Conservation (phyloP, 2,888 invertebrate species). For the Drosophila prolongata region DNA sequence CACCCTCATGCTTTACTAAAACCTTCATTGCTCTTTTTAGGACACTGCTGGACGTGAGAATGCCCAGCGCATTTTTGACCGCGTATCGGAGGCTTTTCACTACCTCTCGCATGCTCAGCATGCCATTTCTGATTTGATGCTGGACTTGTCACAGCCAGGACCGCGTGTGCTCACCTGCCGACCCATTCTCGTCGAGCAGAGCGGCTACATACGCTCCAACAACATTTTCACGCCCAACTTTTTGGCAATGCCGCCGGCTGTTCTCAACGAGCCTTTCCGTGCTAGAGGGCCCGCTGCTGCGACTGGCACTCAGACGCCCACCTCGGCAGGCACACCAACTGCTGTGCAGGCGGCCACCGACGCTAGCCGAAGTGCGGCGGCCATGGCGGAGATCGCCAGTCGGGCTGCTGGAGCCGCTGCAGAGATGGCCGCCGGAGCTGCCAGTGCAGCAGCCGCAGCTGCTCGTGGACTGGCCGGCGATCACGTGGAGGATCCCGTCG, state of each 20-base stretch:
- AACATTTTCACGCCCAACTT: constrained; percentile 74
- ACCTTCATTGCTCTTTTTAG: constrained; percentile 32
- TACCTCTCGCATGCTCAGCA: constrained; percentile 95
- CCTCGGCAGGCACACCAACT: constrained; percentile 17
- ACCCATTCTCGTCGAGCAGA: constrained; percentile 90
- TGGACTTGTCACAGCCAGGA: constrained; percentile 88
- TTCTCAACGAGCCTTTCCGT: constrained; percentile 33
- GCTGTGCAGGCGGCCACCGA: constrained; percentile 19
- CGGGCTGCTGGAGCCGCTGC: constrained; percentile 16
- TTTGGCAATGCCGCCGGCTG: constrained; percentile 49
- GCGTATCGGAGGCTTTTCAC: constrained; percentile 92
- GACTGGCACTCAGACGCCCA: constrained; percentile 38
- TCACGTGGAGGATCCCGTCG: constrained; percentile 77
- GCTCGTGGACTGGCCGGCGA: constrained; percentile 31
- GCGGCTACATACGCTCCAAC: constrained; percentile 84
- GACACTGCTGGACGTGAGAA: constrained; percentile 85
- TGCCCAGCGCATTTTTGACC: constrained; percentile 89
- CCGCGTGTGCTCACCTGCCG: constrained; percentile 90
- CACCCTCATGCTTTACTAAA: background rate
- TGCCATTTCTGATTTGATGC: constrained; percentile 93
- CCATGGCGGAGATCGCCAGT: constrained; percentile 19
- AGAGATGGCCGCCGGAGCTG: constrained; percentile 25
- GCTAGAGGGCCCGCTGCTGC: constrained; percentile 7
- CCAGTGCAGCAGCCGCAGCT: constrained; percentile 51
- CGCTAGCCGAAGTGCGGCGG: constrained; percentile 7